Percentiles rank a stretch among this genome's conserved stretches.
Evolutionary conservation across 1,140 invertebrate species (phyloP).

Genomic region (Hycleus cichorii): DNA sequence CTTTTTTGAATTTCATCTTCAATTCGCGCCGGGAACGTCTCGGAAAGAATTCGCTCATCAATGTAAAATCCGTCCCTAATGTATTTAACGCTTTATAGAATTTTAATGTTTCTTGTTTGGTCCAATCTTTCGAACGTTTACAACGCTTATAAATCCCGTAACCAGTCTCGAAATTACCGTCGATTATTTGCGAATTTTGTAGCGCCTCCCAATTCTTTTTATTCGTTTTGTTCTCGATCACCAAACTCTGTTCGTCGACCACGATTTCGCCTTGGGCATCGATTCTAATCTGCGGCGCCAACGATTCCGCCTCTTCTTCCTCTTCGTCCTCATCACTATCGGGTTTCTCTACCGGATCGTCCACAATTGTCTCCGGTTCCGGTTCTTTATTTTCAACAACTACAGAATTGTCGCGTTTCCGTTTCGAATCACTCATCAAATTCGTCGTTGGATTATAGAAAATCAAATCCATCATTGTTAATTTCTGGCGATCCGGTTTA

Average conservation of each 20-base stretch:
- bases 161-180: constrained; percentile 52
- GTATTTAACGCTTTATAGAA: constrained; percentile 84
- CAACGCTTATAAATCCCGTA: constrained; percentile 59
- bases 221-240: constrained; percentile 66
- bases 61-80: constrained; percentile 81
- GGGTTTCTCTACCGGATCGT: constrained; percentile 31
- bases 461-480: constrained; percentile 87
- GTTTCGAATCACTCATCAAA: constrained; percentile 46
- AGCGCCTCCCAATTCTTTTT: constrained; percentile 55
- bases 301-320: constrained; percentile 38
- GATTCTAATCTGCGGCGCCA: constrained; percentile 81
- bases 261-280: constrained; percentile 80
- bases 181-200: constrained; percentile 55
- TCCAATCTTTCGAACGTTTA: constrained; percentile 59
- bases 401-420: constrained; percentile 3
- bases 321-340: constrained; percentile 41
- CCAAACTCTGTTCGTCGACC: constrained; percentile 77
- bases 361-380: constrained; percentile 18
- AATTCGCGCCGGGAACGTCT: constrained; percentile 68
- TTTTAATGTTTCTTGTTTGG: constrained; percentile 63
- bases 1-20: constrained; percentile 62
- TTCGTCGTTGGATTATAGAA: constrained; percentile 78
- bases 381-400: background rate
- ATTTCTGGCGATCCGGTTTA: constrained; percentile 54
- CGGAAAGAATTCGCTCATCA: constrained; percentile 79